Percentiles rank a stretch among this genome's conserved stretches.
phyloP scores from a whole-genome alignment of 2,888 invertebrate species.

The Diadromus collaris region DNA sequence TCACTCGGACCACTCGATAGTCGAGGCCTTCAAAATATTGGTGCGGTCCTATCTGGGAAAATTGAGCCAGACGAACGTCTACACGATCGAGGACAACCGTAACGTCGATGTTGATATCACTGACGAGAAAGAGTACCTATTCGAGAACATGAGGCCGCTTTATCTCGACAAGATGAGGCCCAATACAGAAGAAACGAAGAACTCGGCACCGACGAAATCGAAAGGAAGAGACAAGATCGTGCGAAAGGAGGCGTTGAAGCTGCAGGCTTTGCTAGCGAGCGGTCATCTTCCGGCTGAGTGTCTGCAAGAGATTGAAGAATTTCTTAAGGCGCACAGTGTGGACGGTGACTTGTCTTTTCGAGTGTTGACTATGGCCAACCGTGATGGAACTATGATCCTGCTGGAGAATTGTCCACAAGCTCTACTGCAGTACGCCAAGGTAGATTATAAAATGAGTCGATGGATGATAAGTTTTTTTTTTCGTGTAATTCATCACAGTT shows the following conservation, averaged over 20 bases:
- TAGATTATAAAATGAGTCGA: constrained; percentile 69
- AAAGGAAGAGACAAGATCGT: constrained; percentile 64
- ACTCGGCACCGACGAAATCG: constrained; percentile 51
- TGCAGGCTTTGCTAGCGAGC: constrained; percentile 84
- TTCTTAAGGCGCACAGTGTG: constrained; percentile 82
- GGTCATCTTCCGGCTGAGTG: constrained; percentile 82
- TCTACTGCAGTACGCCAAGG: constrained; percentile 85
- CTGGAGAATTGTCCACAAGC: constrained; percentile 84
- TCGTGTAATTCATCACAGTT: neutral
- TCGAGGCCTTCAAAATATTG: constrained; percentile 83
- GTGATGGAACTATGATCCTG: constrained; percentile 81
- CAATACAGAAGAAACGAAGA: constrained; percentile 66
- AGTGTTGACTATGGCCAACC: constrained; percentile 81
- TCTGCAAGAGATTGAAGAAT: constrained; percentile 84
- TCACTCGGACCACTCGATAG: constrained; percentile 79
- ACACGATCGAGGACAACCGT: constrained; percentile 67
- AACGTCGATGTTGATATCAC: constrained; percentile 57
- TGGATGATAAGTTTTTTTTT: neutral
- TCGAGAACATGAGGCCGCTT: constrained; percentile 79
- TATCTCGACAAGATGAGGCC: constrained; percentile 82
- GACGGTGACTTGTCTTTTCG: constrained; percentile 82
- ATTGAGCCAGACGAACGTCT: constrained; percentile 76
- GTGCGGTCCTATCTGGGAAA: constrained; percentile 84
- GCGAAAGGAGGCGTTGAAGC: constrained; percentile 70
- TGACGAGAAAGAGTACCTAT: constrained; percentile 78